These are phyloP conservation scores for Aspidoscelis tigris DNA, from an alignment of 2,113 vertebrate species.

Conservation along the genomic window DNA sequence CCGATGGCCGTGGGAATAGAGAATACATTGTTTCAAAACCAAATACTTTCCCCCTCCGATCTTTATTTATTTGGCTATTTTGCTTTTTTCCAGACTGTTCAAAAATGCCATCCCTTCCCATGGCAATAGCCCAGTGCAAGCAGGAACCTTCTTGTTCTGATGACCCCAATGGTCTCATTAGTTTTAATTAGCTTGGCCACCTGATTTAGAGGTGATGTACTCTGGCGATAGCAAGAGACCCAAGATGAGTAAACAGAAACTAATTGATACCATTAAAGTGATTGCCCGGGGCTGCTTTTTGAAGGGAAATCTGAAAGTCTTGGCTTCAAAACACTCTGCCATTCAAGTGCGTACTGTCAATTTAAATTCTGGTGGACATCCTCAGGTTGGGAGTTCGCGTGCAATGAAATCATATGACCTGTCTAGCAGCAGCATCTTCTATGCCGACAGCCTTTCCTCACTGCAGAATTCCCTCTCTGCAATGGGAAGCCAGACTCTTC, in stretches of 20 bases:
- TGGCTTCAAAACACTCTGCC: conserved; percentile 24
- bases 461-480: too few relatives aligned
- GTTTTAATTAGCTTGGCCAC: conserved; percentile 71
- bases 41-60: neutral
- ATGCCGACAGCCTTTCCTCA: too few relatives aligned
- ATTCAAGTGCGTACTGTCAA: neutral
- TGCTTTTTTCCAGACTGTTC: neutral
- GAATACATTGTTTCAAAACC: too few relatives aligned
- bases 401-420: too few relatives aligned
- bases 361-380: conserved; percentile 6
- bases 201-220: conserved; percentile 56
- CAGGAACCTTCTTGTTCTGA: conserved; percentile 37
- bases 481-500: too few relatives aligned
- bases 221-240: conserved; percentile 26
- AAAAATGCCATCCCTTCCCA: neutral
- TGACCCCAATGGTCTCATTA: conserved; percentile 70
- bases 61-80: neutral
- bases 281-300: conserved; percentile 28
- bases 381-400: neutral
- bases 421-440: too few relatives aligned
- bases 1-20: too few relatives aligned
- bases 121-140: conserved; percentile 42
- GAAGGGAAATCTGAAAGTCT: conserved; percentile 20
- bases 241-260: conserved; percentile 56
- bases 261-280: conserved; percentile 59